phyloP scores from a whole-genome alignment of 2,113 vertebrate genomes.

The Oreochromis niloticus region DNA sequence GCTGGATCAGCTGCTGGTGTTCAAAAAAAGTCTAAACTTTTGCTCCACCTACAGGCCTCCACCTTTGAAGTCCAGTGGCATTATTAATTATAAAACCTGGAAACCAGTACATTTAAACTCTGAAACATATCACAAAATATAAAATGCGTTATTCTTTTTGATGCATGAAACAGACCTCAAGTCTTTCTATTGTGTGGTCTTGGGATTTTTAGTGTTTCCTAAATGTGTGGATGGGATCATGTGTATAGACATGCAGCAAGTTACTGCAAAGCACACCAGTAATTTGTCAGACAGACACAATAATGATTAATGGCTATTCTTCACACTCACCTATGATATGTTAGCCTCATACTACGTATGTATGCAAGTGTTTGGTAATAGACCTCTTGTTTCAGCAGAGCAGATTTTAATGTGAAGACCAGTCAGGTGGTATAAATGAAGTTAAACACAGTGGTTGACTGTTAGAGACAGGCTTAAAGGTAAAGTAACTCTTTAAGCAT shows the following conservation, averaged over 20 bases:
- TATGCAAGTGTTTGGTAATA: fast-evolving
- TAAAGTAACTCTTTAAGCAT: background rate
- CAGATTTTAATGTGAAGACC: background rate
- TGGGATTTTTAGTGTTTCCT: background rate
- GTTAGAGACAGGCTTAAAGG: background rate
- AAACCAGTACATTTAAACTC: background rate
- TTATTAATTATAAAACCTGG: background rate
- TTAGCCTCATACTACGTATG: fast-evolving
- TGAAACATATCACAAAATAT: fast-evolving
- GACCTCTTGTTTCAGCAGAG: background rate
- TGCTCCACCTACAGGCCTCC: background rate
- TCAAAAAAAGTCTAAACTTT: background rate
- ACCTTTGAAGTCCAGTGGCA: fast-evolving
- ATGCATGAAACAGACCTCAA: background rate
- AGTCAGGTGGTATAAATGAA: background rate
- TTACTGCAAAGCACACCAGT: background rate
- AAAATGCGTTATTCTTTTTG: fast-evolving
- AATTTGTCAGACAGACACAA: too few relatives aligned
- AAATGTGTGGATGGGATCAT: background rate
- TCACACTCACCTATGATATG: background rate
- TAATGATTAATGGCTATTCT: too few relatives aligned
- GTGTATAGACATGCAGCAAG: background rate
- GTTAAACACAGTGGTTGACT: background rate
- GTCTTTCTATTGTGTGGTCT: background rate
- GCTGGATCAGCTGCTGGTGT: background rate